Evolutionary conservation across 2,797 vertebrate genomes (phyloP).

Genomic region (Premnoplex brunnescens): DNA sequence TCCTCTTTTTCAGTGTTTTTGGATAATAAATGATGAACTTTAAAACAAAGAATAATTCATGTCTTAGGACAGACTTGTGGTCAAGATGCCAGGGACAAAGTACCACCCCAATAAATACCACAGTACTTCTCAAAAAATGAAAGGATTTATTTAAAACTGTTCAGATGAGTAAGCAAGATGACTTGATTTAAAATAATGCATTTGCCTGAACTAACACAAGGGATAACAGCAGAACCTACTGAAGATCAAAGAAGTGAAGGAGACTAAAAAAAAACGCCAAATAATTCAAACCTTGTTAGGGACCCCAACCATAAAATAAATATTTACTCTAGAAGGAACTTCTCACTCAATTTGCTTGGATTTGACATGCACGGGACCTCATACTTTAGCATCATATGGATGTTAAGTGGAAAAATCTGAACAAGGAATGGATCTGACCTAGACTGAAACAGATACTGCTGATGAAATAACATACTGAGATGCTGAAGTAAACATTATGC

Average conservation of each 20-base stretch:
- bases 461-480: not conserved
- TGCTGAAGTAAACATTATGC: conserved; percentile 11
- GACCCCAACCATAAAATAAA: not conserved
- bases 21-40: not conserved
- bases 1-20: not conserved
- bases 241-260: not conserved
- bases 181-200: not conserved
- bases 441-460: not conserved
- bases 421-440: not conserved
- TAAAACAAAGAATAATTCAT: not conserved
- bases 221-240: not conserved
- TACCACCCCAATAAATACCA: not conserved
- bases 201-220: not conserved
- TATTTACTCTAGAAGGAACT: not conserved
- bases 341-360: not conserved
- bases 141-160: not conserved
- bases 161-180: not conserved
- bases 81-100: not conserved
- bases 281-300: not conserved
- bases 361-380: not conserved
- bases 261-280: not conserved
- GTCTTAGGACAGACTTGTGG: not conserved
- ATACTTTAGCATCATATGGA: not conserved
- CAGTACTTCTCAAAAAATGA: not conserved
- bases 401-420: not conserved